Conservation (phyloP, 2,113 vertebrate species). For the Caloenas nicobarica region DNA sequence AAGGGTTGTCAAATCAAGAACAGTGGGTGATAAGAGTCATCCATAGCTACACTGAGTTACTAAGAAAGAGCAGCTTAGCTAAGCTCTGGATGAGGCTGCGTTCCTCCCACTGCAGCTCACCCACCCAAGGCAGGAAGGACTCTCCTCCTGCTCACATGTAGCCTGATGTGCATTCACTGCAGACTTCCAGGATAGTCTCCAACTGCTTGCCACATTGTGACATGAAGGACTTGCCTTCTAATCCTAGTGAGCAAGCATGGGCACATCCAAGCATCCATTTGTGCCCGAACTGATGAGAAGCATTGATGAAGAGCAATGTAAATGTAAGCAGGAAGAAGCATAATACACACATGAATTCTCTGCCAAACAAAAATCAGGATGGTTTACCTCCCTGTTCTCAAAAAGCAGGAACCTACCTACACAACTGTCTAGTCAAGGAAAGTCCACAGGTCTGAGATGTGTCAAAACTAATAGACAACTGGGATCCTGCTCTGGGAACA, state of each 20-base stretch:
- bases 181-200: background rate
- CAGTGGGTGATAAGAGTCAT: background rate
- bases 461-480: background rate
- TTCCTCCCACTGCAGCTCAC: background rate
- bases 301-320: background rate
- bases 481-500: background rate
- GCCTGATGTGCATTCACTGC: background rate
- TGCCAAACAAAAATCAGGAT: background rate
- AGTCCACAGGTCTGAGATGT: background rate
- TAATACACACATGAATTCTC: background rate
- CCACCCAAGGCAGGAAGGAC: background rate
- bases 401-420: background rate
- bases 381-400: background rate
- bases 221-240: background rate
- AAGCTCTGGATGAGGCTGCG: background rate
- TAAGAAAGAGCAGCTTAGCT: background rate
- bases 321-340: background rate
- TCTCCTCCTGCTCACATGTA: background rate
- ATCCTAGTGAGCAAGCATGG: background rate
- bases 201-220: background rate
- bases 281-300: background rate
- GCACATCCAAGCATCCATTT: background rate
- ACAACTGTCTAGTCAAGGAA: background rate
- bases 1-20: slow-evolving; percentile 8
- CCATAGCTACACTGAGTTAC: background rate